phyloP scores from a whole-genome alignment of 2,888 invertebrate genomes.

The Vesta saturnalis region DNA sequence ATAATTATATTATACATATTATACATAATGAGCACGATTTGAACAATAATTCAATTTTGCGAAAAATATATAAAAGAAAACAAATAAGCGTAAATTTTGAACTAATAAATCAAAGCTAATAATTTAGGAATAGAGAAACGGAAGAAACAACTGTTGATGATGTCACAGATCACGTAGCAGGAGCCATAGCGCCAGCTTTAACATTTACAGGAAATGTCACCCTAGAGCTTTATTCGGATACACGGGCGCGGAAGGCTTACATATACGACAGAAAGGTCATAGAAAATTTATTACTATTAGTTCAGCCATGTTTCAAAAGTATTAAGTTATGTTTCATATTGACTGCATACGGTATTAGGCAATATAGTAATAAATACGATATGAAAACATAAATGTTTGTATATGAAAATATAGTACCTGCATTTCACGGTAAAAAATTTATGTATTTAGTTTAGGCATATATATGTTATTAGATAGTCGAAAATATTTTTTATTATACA shows the following conservation, averaged over 20 bases:
- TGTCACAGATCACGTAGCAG: slow-evolving; percentile 60
- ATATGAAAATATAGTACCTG: neutral
- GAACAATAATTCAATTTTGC: too few species aligned
- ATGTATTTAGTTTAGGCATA: neutral
- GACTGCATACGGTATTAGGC: slow-evolving; percentile 21
- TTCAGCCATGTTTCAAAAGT: slow-evolving; percentile 35
- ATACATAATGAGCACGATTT: too few species aligned
- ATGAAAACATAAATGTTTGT: neutral
- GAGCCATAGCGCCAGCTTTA: slow-evolving; percentile 54
- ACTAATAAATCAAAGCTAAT: slow-evolving; percentile 12
- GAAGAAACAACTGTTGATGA: slow-evolving; percentile 54
- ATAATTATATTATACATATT: too few species aligned
- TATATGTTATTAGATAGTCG: neutral
- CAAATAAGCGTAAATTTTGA: neutral
- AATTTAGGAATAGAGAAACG: slow-evolving; percentile 41
- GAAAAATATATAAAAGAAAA: too few species aligned
- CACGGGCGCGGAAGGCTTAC: slow-evolving; percentile 38
- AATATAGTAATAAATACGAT: too few species aligned
- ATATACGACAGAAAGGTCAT: slow-evolving; percentile 45
- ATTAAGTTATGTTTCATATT: slow-evolving; percentile 32
- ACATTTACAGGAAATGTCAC: slow-evolving; percentile 60
- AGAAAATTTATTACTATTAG: slow-evolving; percentile 46
- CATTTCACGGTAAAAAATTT: neutral
- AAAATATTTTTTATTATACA: slow-evolving; percentile 10
- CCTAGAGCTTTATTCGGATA: slow-evolving; percentile 49